Evolutionary conservation across 1,140 invertebrate genomes (phyloP).

Genomic region (Hestina assimilis): DNA sequence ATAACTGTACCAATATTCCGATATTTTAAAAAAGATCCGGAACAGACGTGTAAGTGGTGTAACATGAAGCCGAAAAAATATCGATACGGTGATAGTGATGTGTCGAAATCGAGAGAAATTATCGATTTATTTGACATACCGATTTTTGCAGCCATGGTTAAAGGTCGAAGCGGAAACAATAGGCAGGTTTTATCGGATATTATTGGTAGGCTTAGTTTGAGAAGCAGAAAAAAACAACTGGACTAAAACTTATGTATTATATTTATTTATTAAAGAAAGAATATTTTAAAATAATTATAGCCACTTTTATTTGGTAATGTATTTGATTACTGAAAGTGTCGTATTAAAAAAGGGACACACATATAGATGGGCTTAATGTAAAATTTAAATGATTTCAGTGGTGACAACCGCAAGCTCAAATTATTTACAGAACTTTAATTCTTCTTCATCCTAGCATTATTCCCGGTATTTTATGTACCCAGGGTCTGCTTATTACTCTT

Average conservation of each 20-base stretch:
- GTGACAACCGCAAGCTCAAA: too few relatives aligned
- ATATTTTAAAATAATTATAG: constrained; percentile 3
- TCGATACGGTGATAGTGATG: not conserved
- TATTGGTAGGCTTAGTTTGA: constrained; percentile 1
- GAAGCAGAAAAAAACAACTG: not conserved
- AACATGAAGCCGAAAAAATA: constrained; percentile 22
- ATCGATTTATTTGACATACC: constrained; percentile 29
- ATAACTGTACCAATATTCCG: constrained; percentile 14
- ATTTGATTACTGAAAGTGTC: too few relatives aligned
- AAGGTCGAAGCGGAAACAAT: constrained; percentile 10
- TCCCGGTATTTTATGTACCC: too few relatives aligned
- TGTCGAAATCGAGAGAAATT: not conserved
- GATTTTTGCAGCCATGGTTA: constrained; percentile 18
- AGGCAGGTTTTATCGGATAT: constrained; percentile 10
- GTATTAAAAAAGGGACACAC: too few relatives aligned
- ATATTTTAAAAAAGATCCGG: constrained; percentile 14
- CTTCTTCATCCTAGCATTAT: too few relatives aligned
- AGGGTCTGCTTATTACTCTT: too few relatives aligned
- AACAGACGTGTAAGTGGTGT: constrained; percentile 26
- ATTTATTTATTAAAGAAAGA: not conserved
- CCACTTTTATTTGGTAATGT: too few relatives aligned
- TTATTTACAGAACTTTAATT: too few relatives aligned
- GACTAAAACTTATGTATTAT: not conserved
- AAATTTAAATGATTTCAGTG: too few relatives aligned
- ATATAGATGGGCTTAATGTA: too few relatives aligned